Percentiles rank a stretch among this genome's conserved stretches.
Conservation (phyloP, 2,888 invertebrate species). For the Archaeoteleia sp. region DNA sequence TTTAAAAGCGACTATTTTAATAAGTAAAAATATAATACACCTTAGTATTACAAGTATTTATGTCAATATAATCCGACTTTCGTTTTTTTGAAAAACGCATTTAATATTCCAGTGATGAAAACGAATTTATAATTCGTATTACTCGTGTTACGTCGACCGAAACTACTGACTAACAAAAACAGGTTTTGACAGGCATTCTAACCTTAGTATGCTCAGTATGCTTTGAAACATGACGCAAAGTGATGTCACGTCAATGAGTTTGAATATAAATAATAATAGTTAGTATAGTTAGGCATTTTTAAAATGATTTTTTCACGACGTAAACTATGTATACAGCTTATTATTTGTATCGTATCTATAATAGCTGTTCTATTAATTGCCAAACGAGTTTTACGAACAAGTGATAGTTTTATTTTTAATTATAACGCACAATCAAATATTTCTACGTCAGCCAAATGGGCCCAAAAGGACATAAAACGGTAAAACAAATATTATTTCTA, state of each 20-base stretch:
- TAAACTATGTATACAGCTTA: slow-evolving; percentile 38
- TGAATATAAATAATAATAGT: slow-evolving; percentile 33
- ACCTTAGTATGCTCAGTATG: too few species aligned
- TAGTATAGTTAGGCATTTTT: slow-evolving; percentile 8
- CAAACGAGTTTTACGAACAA: slow-evolving; percentile 39
- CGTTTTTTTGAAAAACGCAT: too few species aligned
- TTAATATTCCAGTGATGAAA: too few species aligned
- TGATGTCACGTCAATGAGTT: slow-evolving; percentile 30
- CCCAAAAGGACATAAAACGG: slow-evolving; percentile 33
- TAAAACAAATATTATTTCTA: slow-evolving; percentile 2
- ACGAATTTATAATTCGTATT: too few species aligned
- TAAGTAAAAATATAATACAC: too few species aligned
- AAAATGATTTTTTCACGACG: slow-evolving; percentile 42
- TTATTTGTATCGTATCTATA: slow-evolving; percentile 30
- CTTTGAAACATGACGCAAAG: slow-evolving; percentile 24
- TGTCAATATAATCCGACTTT: too few species aligned
- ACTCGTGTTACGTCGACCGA: too few species aligned
- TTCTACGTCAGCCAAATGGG: slow-evolving; percentile 29
- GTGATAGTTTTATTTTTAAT: slow-evolving; percentile 46
- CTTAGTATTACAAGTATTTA: too few species aligned
- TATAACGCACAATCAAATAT: slow-evolving; percentile 25
- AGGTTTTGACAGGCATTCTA: too few species aligned
- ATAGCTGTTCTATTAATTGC: slow-evolving; percentile 42
- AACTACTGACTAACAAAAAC: too few species aligned
- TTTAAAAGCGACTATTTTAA: too few species aligned